Conservation (phyloP, 2,113 vertebrate genomes). For the Hemibagrus wyckioides region DNA sequence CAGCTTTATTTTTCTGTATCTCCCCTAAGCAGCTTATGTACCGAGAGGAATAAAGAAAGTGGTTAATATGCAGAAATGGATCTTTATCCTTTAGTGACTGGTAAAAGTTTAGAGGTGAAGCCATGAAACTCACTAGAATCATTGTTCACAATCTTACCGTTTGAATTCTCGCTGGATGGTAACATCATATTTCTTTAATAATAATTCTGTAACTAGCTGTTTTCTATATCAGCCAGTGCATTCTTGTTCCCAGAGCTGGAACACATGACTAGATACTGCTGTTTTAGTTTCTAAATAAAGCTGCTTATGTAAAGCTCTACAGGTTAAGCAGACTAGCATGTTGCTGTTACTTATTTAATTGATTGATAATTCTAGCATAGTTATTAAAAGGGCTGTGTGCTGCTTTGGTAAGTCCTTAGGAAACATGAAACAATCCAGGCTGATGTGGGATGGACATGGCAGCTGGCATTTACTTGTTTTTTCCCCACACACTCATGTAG, state of each 20-base stretch:
- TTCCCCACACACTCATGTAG: neutral
- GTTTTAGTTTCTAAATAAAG: neutral
- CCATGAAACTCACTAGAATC: conserved; percentile 24
- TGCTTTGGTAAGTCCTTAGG: neutral
- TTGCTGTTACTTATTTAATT: neutral
- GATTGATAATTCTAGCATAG: neutral
- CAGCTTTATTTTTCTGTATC: conserved; percentile 33
- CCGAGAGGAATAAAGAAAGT: neutral
- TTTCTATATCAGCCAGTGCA: conserved; percentile 29
- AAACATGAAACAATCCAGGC: neutral
- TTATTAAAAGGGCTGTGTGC: neutral
- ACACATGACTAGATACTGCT: neutral
- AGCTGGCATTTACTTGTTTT: neutral
- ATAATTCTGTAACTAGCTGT: conserved; percentile 30
- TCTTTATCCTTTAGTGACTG: conserved; percentile 38
- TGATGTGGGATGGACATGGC: neutral
- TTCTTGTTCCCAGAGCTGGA: neutral
- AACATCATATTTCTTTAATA: conserved; percentile 32
- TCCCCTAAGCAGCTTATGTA: conserved; percentile 35
- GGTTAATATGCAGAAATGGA: conserved; percentile 30
- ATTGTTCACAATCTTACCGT: conserved; percentile 21
- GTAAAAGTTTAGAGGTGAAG: conserved; percentile 29
- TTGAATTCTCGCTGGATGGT: conserved; percentile 37
- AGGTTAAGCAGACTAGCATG: neutral
- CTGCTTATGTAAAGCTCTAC: neutral